Evolutionary conservation across 2,113 vertebrate species (phyloP), one percentile per base, ranked within the genome.

Genomic region (Apteryx mantelli): DNA sequence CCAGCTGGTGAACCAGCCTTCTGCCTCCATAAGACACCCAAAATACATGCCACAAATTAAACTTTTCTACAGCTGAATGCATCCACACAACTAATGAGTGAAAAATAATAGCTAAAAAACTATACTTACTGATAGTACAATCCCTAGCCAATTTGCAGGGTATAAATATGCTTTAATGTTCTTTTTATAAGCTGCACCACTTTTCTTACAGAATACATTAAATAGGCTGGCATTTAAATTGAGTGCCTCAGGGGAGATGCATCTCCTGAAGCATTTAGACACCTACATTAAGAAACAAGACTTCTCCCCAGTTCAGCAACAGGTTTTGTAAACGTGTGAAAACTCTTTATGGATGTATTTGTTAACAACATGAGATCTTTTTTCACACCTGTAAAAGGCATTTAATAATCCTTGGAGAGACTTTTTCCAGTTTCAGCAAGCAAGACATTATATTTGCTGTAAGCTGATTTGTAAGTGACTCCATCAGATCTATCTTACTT

Each of bases 261-360:
- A 65, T 50, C 53, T 95, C 91, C 82, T 92, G 73, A 86, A 90
- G 91, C 70, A 78, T 88, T 76, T 80, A 85, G 63, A 92, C 89
- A 96, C 53, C 38, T 69, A 61, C 68, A 71, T 46, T 88, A 91
- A 66, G 56, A 94, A 75, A 56, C 26, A 93, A 96, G 77, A 61
- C 3, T 55, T 58, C 50, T 91, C 22, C 77, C 69, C 71, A 69
- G 30, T 85, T 97, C 75, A 92, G 61, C 53, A 95, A 77, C 56
- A 89, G 34, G 52, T 93, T 79, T 95, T 48, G 83, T 68, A 93
- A 92, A 90, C 42, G 88, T 94, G 89, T 91, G 85, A 95, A 95
- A 92, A 93, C 93, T 96, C 55, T 89, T 95, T 84, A 83, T 71
- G 42, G 84, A 79, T 95, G 42, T 90, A 96, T 96, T 96, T 97